Conservation (phyloP, 1,140 invertebrate species). For the Mamestra configurata region DNA sequence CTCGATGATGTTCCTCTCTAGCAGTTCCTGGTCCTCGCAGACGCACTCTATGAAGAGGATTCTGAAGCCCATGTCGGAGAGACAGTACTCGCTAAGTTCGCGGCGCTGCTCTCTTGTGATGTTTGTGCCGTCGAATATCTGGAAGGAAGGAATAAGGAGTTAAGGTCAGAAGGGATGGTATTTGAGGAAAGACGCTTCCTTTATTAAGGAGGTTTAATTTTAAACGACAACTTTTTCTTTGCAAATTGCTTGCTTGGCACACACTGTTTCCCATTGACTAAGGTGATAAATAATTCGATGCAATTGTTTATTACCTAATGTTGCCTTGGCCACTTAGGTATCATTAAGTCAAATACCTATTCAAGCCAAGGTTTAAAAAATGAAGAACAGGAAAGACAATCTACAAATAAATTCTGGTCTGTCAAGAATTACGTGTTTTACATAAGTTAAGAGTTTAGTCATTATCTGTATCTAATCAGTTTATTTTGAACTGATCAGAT, state of each 20-base stretch:
- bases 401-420: neutral
- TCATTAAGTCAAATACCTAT: neutral
- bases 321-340: too few species aligned
- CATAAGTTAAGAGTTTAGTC: neutral
- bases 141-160: slow-evolving; percentile 59
- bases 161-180: neutral
- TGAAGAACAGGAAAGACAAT: slow-evolving; percentile 2
- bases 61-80: slow-evolving; percentile 93
- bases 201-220: neutral
- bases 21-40: slow-evolving; percentile 94
- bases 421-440: neutral
- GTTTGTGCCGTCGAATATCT: slow-evolving; percentile 98
- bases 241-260: too few species aligned
- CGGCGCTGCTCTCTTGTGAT: slow-evolving; percentile 94
- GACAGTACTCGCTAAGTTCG: slow-evolving; percentile 93
- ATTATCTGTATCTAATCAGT: neutral
- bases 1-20: slow-evolving; percentile 96
- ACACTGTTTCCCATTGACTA: too few species aligned
- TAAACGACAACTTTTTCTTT: too few species aligned
- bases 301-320: too few species aligned
- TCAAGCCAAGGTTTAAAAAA: neutral
- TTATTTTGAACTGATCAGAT: neutral
- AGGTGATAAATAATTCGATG: too few species aligned
- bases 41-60: slow-evolving; percentile 98
- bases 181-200: neutral